Conservation (phyloP, 2,797 vertebrate species). For the Craterocephalus amniculus region DNA sequence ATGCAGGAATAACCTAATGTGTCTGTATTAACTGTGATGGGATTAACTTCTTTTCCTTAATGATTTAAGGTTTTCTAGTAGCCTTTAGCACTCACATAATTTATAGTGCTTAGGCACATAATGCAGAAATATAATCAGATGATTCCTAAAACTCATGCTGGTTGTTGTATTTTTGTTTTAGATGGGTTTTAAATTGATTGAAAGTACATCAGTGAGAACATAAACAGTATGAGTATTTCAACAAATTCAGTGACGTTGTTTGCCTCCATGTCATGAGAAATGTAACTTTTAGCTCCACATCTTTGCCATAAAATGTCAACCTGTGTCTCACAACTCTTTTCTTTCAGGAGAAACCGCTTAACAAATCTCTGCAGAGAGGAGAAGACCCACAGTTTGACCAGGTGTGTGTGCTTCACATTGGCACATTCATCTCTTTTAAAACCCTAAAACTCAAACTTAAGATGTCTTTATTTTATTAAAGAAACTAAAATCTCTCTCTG, state of each 20-base stretch:
- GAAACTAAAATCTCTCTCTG: not conserved
- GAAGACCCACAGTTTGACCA: conserved; percentile 98
- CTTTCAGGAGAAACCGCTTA: conserved; percentile 93
- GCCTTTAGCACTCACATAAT: not conserved
- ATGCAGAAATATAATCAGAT: too few relatives aligned
- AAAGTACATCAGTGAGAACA: not conserved
- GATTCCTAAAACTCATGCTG: too few relatives aligned
- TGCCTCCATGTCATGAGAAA: not conserved
- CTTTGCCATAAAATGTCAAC: not conserved
- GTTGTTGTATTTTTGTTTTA: too few relatives aligned
- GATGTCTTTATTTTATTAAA: not conserved
- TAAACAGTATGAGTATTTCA: not conserved
- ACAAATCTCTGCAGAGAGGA: conserved; percentile 97
- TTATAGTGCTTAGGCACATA: not conserved
- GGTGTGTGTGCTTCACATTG: conserved; percentile 76
- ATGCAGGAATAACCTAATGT: too few relatives aligned
- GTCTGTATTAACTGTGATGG: too few relatives aligned
- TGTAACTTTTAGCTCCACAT: not conserved
- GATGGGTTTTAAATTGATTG: too few relatives aligned
- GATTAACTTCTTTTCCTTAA: too few relatives aligned
- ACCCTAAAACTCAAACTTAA: not conserved
- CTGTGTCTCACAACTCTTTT: conserved; percentile 36
- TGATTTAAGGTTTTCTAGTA: too few relatives aligned
- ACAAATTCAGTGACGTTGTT: not conserved
- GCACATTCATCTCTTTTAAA: conserved; percentile 9